Evolutionary conservation across 2,888 invertebrate genomes (phyloP).

Genomic region (Eupithecia tripunctaria): DNA sequence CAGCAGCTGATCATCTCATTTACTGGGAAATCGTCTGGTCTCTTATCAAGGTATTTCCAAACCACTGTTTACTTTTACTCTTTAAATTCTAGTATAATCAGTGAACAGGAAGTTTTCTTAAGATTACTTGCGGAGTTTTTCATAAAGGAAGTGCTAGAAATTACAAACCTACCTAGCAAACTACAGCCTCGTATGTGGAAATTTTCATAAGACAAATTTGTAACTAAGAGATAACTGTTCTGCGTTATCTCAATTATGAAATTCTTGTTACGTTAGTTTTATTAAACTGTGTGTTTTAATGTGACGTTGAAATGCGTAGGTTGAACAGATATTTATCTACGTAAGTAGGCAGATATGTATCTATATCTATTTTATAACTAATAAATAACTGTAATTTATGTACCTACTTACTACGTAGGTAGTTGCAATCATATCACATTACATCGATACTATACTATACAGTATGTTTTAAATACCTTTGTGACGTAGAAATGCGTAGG

Average conservation of each 20-base stretch:
- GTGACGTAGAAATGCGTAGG: too few relatives aligned
- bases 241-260: background rate
- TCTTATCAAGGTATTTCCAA: background rate
- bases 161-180: background rate
- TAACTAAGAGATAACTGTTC: conserved; percentile 3
- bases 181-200: background rate
- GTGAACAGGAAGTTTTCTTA: background rate
- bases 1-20: too few relatives aligned
- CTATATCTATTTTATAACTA: too few relatives aligned
- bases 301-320: background rate
- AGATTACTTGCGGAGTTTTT: background rate
- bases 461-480: too few relatives aligned
- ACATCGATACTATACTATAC: too few relatives aligned
- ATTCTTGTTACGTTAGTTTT: background rate
- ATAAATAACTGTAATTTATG: too few relatives aligned
- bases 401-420: too few relatives aligned
- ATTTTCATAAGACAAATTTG: background rate
- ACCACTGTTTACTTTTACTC: background rate
- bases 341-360: background rate
- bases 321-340: background rate
- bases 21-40: background rate
- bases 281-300: background rate
- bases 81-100: background rate
- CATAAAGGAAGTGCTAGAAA: background rate
- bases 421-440: too few relatives aligned